A percentile compares a stretch with the other conserved stretches of the same genome.
Conservation (phyloP, 2,113 vertebrate genomes). For the Rhombomys opimus region DNA sequence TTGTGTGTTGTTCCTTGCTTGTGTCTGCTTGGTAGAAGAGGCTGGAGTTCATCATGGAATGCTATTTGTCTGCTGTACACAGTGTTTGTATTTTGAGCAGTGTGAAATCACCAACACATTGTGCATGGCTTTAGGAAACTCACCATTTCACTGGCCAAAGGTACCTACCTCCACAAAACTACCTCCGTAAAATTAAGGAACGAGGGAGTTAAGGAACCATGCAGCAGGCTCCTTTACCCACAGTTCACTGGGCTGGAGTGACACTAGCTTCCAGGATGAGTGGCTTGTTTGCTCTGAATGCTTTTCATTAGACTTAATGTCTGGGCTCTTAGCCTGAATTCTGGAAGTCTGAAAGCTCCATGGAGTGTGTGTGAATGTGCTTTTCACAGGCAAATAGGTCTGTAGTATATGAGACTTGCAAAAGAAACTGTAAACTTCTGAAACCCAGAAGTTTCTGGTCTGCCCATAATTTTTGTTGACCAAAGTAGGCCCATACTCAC, state of each 20-base stretch:
- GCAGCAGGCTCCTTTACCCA: background rate
- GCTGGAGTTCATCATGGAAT: background rate
- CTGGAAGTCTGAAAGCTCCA: background rate
- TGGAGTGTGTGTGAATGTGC: background rate
- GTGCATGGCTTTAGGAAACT: background rate
- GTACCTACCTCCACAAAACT: background rate
- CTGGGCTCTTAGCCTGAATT: background rate
- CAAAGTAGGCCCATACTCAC: background rate
- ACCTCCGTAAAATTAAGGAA: background rate
- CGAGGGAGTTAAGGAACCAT: background rate
- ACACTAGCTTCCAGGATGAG: background rate
- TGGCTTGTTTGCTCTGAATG: background rate
- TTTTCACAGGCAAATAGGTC: background rate
- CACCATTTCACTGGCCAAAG: background rate
- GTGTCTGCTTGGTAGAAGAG: accelerated
- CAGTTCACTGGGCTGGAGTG: background rate
- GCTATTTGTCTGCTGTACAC: background rate
- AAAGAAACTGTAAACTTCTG: background rate
- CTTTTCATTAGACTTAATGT: background rate
- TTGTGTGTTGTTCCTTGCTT: accelerated
- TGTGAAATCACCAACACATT: background rate
- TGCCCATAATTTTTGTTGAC: background rate
- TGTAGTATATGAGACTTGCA: background rate
- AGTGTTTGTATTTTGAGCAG: background rate
- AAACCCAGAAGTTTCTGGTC: too few species aligned